A percentile compares a stretch with the other conserved stretches of the same genome.
Evolutionary conservation across 2,113 vertebrate species (phyloP).

Genomic region (Furnarius figulus): DNA sequence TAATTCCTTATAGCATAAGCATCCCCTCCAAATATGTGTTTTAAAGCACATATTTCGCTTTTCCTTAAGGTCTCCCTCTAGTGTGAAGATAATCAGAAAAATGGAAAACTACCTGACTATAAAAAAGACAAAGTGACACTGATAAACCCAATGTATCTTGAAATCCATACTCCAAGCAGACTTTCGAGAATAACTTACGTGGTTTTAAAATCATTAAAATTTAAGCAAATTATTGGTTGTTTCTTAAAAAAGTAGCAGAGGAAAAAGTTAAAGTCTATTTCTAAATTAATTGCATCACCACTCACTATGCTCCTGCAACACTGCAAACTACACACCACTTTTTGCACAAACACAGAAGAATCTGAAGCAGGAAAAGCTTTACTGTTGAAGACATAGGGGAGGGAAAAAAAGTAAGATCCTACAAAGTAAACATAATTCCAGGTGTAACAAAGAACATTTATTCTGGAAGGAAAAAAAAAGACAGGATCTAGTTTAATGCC

Average conservation of each 20-base stretch:
- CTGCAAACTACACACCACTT: background rate
- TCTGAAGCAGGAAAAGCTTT: background rate
- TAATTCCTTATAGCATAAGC: background rate
- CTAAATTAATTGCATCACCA: background rate
- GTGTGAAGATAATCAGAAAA: background rate
- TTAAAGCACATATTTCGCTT: background rate
- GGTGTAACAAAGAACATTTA: background rate
- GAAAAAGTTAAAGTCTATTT: background rate
- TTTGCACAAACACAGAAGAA: background rate
- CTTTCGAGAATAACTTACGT: background rate
- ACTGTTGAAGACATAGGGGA: background rate
- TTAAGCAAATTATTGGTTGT: background rate
- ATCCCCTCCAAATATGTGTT: background rate
- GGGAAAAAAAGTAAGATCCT: too few relatives aligned
- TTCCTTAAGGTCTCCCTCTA: background rate
- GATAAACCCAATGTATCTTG: background rate
- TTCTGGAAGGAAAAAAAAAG: background rate
- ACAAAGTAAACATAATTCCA: background rate
- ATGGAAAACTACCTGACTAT: background rate
- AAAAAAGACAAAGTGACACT: background rate
- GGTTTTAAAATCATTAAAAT: background rate
- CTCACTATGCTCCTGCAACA: background rate
- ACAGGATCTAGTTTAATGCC: background rate
- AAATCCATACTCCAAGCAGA: background rate
- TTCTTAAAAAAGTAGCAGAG: background rate